Conservation (phyloP, 2,113 vertebrate genomes). For the Pandion haliaetus region DNA sequence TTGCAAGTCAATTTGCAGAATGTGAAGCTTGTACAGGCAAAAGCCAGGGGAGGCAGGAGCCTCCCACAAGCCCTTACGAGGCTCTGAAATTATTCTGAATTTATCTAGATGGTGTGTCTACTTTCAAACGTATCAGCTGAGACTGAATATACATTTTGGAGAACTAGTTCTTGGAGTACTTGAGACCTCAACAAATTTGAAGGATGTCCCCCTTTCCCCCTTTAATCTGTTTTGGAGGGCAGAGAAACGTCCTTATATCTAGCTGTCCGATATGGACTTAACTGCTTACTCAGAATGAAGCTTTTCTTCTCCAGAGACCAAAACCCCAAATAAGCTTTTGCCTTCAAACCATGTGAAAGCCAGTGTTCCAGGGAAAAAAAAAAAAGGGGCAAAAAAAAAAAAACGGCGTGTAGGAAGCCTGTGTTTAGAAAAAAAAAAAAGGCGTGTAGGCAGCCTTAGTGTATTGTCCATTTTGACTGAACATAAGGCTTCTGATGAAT, state of each 20-base stretch:
- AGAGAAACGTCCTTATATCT: not conserved
- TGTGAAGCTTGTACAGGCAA: not conserved
- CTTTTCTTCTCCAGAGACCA: not conserved
- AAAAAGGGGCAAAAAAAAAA: no score
- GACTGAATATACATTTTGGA: not conserved
- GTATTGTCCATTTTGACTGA: not conserved
- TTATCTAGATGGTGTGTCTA: not conserved
- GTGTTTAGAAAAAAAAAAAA: not conserved
- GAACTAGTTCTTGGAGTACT: not conserved
- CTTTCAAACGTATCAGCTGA: not conserved
- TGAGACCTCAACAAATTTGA: not conserved
- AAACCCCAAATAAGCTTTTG: not conserved
- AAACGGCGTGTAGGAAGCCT: not conserved
- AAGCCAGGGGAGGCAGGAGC: not conserved
- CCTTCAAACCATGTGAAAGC: not conserved
- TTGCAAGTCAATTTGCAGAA: not conserved
- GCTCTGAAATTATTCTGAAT: not conserved
- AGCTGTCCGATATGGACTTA: not conserved
- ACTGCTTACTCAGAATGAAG: not conserved
- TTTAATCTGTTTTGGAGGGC: not conserved
- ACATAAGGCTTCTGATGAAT: not conserved
- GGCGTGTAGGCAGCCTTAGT: not conserved
- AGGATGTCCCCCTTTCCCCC: not conserved
- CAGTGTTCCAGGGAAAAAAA: not conserved
- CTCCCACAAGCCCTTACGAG: not conserved